Conservation (phyloP, 2,888 invertebrate genomes). For the Podotricha telesiphe region DNA sequence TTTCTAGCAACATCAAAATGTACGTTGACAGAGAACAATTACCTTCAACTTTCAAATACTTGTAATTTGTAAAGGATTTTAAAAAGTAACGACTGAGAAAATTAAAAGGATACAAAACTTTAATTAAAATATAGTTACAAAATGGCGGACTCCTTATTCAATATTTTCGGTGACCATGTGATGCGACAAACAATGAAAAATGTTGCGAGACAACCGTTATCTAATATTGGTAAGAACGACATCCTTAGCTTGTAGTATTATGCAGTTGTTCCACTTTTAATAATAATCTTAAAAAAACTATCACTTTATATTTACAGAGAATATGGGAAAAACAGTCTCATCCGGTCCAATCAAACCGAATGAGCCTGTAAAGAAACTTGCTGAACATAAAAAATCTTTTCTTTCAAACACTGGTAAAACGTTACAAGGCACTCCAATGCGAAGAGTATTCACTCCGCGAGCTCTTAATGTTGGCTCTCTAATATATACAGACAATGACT, state of each 20-base stretch:
- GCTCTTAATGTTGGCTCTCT: conserved; percentile 64
- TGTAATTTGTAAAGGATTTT: neutral
- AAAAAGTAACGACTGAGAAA: conserved; percentile 9
- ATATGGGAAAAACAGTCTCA: conserved; percentile 67
- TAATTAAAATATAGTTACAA: conserved; percentile 10
- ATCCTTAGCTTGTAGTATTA: conserved; percentile 20
- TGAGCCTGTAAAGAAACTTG: conserved; percentile 66
- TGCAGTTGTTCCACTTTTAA: neutral
- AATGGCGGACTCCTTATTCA: conserved; percentile 71
- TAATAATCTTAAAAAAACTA: neutral
- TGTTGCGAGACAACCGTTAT: conserved; percentile 69
- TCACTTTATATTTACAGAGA: conserved; percentile 56
- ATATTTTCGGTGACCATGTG: conserved; percentile 71
- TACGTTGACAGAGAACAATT: neutral
- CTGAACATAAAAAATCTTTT: conserved; percentile 69
- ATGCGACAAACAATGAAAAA: conserved; percentile 62
- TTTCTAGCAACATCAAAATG: neutral
- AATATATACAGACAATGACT: conserved; percentile 67
- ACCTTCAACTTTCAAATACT: conserved; percentile 15
- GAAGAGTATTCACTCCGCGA: conserved; percentile 66
- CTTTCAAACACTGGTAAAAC: conserved; percentile 70
- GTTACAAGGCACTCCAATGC: conserved; percentile 64
- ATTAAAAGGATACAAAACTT: neutral
- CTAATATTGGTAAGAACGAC: conserved; percentile 63
- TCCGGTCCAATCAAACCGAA: conserved; percentile 68